A percentile compares a stretch with the other conserved stretches of the same genome.
These are phyloP conservation scores for Ernsta delagoae DNA, from an alignment of 2,888 invertebrate species.

Conservation along the genomic window DNA sequence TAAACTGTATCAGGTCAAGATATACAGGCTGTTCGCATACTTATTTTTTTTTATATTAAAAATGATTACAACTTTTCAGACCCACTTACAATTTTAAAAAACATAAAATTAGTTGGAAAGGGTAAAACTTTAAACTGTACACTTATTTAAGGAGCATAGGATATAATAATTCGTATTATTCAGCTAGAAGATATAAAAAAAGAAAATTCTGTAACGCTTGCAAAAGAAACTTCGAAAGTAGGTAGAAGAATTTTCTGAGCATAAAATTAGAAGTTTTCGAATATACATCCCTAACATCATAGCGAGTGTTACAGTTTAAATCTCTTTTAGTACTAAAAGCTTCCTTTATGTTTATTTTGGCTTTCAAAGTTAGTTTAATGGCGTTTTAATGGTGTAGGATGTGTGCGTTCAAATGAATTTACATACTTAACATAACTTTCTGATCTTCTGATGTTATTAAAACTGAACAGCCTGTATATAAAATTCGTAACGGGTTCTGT, in stretches of 20 bases:
- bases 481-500: conserved; percentile 49
- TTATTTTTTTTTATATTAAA: too few species aligned
- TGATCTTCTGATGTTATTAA: background rate
- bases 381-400: conserved; percentile 12
- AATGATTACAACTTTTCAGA: too few species aligned
- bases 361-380: conserved; percentile 17
- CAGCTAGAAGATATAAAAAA: background rate
- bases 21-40: conserved; percentile 46
- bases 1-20: conserved; percentile 41
- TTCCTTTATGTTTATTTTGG: conserved; percentile 21
- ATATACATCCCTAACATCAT: conserved; percentile 27
- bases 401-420: conserved; percentile 17
- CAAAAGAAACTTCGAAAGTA: background rate
- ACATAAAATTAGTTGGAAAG: too few species aligned
- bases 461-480: conserved; percentile 54
- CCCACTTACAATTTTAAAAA: too few species aligned
- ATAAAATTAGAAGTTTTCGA: conserved; percentile 30
- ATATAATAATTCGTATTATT: too few species aligned
- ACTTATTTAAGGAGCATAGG: too few species aligned
- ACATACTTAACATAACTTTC: background rate
- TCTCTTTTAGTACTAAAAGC: conserved; percentile 21
- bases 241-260: conserved; percentile 9
- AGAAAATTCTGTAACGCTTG: background rate
- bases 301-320: conserved; percentile 16
- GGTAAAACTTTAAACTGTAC: too few species aligned